Evolutionary conservation across 2,113 vertebrate genomes (phyloP).

Genomic region (Tricholaema leucomelas): DNA sequence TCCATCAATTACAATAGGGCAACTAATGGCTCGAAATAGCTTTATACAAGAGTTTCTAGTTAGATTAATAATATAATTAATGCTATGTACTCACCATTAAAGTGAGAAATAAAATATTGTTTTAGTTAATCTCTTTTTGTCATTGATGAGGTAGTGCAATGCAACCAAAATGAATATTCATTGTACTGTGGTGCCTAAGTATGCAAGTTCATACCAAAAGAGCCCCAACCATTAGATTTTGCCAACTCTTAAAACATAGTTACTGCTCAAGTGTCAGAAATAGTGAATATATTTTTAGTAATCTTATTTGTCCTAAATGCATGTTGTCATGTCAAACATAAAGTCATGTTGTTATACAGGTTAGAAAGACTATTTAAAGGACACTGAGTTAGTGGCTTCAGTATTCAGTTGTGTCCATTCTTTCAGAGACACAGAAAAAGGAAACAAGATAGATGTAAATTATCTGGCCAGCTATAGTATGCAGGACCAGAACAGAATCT

Average conservation of each 20-base stretch:
- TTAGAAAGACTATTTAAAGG: background rate
- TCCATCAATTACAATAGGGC: constrained; percentile 72
- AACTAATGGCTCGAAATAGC: constrained; percentile 73
- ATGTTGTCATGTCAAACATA: too few relatives aligned
- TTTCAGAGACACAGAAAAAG: background rate
- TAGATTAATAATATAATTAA: constrained; percentile 79
- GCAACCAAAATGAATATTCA: constrained; percentile 61
- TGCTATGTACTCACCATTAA: constrained; percentile 67
- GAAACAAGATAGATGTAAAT: background rate
- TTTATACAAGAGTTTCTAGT: constrained; percentile 73
- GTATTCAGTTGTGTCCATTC: background rate
- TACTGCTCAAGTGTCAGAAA: background rate
- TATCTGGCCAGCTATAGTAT: background rate
- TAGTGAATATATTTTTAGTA: background rate
- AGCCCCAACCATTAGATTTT: background rate
- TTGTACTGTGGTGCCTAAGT: background rate
- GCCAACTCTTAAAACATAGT: background rate
- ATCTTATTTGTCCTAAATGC: background rate
- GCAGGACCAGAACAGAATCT: background rate
- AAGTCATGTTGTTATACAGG: background rate
- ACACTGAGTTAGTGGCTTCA: background rate
- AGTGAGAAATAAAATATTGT: constrained; percentile 75
- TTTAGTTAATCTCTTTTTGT: constrained; percentile 72
- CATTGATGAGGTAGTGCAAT: constrained; percentile 38
- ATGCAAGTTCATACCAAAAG: background rate